Percentiles rank a stretch among this genome's conserved stretches.
Evolutionary conservation across 2,797 vertebrate genomes (phyloP).

Genomic region (Lepus townsendii): DNA sequence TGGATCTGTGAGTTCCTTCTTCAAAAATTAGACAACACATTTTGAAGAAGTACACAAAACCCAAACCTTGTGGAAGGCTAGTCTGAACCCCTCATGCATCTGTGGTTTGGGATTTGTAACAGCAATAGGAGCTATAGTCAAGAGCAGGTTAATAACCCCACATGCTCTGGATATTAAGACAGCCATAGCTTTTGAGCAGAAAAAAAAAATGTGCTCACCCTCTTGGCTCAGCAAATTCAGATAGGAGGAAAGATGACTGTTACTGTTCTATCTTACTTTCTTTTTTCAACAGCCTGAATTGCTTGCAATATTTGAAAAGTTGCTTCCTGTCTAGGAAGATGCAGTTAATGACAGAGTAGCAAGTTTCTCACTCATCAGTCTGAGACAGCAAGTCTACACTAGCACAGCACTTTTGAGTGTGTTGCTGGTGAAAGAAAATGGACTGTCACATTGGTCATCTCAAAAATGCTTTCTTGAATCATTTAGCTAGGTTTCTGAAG

Average conservation of each 20-base stretch:
- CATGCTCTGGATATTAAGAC: not conserved
- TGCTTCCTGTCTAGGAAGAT: constrained; percentile 66
- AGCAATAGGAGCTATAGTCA: not conserved
- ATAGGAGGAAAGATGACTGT: constrained; percentile 12
- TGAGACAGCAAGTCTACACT: constrained; percentile 54
- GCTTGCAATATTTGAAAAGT: constrained; percentile 70
- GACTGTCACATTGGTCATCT: constrained; percentile 44
- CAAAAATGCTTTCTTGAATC: constrained; percentile 43
- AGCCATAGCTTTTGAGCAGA: not conserved
- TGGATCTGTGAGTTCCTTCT: not conserved
- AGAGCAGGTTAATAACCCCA: not conserved
- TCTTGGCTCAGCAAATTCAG: not conserved
- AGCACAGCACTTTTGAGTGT: not conserved
- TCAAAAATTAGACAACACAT: constrained; percentile 9
- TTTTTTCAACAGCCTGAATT: not conserved
- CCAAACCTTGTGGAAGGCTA: not conserved
- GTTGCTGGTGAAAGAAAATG: not conserved
- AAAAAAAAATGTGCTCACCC: constrained; percentile 10
- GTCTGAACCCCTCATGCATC: not conserved
- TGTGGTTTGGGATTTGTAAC: not conserved
- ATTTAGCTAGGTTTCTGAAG: constrained; percentile 37
- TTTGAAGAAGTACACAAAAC: constrained; percentile 2
- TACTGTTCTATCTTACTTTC: constrained; percentile 7
- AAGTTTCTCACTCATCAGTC: constrained; percentile 68
- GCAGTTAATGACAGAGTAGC: constrained; percentile 65